Conservation (phyloP, 23 tunicate genomes). For the Trididemnum clinides region DNA sequence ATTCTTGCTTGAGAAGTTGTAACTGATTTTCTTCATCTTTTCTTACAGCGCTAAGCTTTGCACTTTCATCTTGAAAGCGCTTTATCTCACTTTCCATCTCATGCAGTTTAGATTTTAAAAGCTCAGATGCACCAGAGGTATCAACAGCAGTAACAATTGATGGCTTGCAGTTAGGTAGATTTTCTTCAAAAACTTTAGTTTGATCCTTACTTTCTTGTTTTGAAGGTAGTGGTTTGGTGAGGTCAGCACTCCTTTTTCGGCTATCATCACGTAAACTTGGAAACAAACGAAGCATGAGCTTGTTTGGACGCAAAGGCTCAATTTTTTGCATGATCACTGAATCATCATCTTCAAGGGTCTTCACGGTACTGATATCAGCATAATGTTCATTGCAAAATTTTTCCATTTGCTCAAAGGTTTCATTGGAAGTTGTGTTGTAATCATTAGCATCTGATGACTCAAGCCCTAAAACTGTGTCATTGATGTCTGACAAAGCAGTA, state of each 20-base stretch:
- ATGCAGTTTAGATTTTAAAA: conserved; percentile 65
- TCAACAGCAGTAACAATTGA: conserved; percentile 6
- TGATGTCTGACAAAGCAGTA: conserved; percentile 64
- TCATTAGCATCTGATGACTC: conserved; percentile 27
- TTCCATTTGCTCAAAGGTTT: conserved; percentile 87
- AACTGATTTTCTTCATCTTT: conserved; percentile 68
- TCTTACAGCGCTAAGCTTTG: conserved; percentile 39
- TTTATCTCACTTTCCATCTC: conserved; percentile 84
- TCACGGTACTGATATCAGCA: conserved; percentile 23
- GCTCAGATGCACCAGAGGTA: conserved; percentile 18
- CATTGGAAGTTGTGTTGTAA: conserved; percentile 61
- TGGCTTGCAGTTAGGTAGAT: neutral
- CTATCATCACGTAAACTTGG: conserved; percentile 45
- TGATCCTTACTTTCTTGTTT: neutral
- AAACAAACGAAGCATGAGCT: conserved; percentile 80
- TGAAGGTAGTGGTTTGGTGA: neutral
- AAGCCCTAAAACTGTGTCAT: conserved; percentile 38
- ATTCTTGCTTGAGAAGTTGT: conserved; percentile 43
- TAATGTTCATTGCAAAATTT: conserved; percentile 63
- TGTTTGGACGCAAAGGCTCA: conserved; percentile 62
- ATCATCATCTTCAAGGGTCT: conserved; percentile 23
- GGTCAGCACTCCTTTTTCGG: neutral
- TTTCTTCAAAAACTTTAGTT: neutral
- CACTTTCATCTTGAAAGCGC: conserved; percentile 70
- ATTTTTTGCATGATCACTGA: conserved; percentile 37